Evolutionary conservation across 2,888 invertebrate species (phyloP).

Genomic region (Tenthredo livida): DNA sequence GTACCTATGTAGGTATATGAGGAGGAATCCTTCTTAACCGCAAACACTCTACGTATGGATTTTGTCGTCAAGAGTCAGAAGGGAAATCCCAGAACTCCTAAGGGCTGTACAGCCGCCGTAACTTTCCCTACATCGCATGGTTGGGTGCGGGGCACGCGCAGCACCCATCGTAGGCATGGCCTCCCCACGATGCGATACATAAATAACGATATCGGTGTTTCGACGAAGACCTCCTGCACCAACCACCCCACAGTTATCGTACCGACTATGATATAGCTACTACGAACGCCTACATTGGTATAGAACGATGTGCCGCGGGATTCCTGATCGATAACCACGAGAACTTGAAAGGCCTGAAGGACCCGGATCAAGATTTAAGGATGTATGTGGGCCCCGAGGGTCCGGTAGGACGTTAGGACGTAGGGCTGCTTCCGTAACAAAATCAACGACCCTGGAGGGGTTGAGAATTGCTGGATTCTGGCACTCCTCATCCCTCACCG

Average conservation of each 20-base stretch:
- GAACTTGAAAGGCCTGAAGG: background rate
- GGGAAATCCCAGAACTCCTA: conserved; percentile 44
- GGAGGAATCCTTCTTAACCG: background rate
- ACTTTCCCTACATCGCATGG: conserved; percentile 15
- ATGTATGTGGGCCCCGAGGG: conserved; percentile 23
- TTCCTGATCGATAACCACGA: conserved; percentile 42
- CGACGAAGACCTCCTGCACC: conserved; percentile 70
- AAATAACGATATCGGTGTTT: conserved; percentile 76
- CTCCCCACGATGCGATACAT: conserved; percentile 69
- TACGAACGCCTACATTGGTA: background rate
- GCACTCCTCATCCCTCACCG: background rate
- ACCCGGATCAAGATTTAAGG: conserved; percentile 33
- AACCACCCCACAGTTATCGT: conserved; percentile 56
- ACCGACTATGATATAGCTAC: conserved; percentile 16
- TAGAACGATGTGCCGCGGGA: background rate
- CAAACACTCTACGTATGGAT: conserved; percentile 32
- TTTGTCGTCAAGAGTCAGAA: conserved; percentile 24
- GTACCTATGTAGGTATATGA: background rate
- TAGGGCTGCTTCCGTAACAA: background rate
- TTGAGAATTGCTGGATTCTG: conserved; percentile 19
- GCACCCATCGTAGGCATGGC: conserved; percentile 14
- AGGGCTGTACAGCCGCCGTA: conserved; percentile 11
- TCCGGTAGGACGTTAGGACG: background rate
- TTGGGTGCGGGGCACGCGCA: conserved; percentile 25
- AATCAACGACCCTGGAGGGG: background rate